Percentiles rank a stretch among this genome's conserved stretches.
Evolutionary conservation across 2,888 invertebrate genomes (phyloP).

Genomic region (Ormyrus nitidulus): DNA sequence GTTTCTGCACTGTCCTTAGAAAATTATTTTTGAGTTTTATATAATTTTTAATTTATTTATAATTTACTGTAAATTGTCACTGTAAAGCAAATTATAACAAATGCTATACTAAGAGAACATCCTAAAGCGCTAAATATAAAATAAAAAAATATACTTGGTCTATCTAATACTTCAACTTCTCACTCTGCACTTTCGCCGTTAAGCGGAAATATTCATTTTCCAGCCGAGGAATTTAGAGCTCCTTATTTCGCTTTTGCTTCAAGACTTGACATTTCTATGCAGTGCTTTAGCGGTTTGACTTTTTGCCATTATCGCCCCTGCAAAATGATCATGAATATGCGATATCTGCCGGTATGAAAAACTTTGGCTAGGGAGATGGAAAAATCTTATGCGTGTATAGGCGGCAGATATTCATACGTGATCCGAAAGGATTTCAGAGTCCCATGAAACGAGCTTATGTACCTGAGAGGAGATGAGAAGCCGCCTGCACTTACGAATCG

Average conservation of each 20-base stretch:
- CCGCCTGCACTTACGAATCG: conserved; percentile 3
- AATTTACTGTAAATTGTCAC: too few species aligned
- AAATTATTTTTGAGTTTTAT: too few species aligned
- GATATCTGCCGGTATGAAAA: conserved; percentile 28
- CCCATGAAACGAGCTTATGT: conserved; percentile 10
- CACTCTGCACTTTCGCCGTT: neutral
- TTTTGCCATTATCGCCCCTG: conserved; percentile 32
- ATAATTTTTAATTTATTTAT: too few species aligned
- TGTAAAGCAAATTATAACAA: too few species aligned
- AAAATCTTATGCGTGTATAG: neutral
- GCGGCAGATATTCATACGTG: conserved; percentile 16
- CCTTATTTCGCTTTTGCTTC: conserved; percentile 30
- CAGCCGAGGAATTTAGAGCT: neutral
- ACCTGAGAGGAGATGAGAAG: neutral
- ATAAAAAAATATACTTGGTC: too few species aligned
- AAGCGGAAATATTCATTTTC: conserved; percentile 45
- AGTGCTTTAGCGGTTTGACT: conserved; percentile 41
- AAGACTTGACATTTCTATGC: conserved; percentile 30
- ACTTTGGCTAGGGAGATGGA: conserved; percentile 15
- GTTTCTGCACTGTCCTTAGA: too few species aligned
- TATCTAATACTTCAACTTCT: conserved; percentile 19
- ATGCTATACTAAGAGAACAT: too few species aligned
- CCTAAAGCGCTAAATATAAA: too few species aligned
- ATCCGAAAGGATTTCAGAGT: conserved; percentile 20
- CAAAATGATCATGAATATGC: conserved; percentile 48